These are phyloP conservation scores for Oscheius onirici DNA, from an alignment of 2,888 invertebrate species.

Conservation along the genomic window DNA sequence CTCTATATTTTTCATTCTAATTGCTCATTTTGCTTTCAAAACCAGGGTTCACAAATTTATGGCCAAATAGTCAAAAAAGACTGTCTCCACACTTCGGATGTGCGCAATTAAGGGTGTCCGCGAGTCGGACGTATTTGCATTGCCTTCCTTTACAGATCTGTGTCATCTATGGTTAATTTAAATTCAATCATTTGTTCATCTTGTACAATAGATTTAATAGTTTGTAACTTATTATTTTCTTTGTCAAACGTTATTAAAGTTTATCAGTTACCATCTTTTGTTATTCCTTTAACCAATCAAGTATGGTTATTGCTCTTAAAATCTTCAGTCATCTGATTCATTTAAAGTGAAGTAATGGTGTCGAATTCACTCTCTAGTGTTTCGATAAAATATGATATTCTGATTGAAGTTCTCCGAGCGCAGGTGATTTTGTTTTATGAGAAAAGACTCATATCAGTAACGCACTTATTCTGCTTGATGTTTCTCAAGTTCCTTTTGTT, in stretches of 20 bases:
- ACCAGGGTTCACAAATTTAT: constrained; percentile 13
- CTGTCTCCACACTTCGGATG: constrained; percentile 6
- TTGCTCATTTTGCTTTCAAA: constrained; percentile 26
- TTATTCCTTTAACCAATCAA: too few relatives aligned
- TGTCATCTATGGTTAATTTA: constrained; percentile 7
- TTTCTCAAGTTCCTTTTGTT: neutral
- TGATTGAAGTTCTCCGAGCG: too few relatives aligned
- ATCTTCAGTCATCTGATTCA: too few relatives aligned
- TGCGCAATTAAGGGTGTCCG: constrained; percentile 29
- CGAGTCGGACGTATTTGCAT: constrained; percentile 6
- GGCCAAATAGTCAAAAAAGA: constrained; percentile 6
- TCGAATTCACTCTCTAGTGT: too few relatives aligned
- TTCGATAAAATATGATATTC: too few relatives aligned
- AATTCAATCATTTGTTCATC: too few relatives aligned
- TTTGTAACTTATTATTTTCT: neutral
- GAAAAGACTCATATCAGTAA: too few relatives aligned
- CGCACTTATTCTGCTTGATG: too few relatives aligned
- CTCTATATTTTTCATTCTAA: neutral
- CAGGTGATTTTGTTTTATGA: too few relatives aligned
- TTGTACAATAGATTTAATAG: too few relatives aligned
- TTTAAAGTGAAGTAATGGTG: too few relatives aligned
- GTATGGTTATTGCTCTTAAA: too few relatives aligned
- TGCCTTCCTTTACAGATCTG: constrained; percentile 33
- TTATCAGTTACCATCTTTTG: neutral
- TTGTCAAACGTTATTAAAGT: neutral